A percentile compares a stretch with the other conserved stretches of the same genome.
phyloP scores from a whole-genome alignment of 2,113 vertebrate genomes.

The Fulmarus glacialis region DNA sequence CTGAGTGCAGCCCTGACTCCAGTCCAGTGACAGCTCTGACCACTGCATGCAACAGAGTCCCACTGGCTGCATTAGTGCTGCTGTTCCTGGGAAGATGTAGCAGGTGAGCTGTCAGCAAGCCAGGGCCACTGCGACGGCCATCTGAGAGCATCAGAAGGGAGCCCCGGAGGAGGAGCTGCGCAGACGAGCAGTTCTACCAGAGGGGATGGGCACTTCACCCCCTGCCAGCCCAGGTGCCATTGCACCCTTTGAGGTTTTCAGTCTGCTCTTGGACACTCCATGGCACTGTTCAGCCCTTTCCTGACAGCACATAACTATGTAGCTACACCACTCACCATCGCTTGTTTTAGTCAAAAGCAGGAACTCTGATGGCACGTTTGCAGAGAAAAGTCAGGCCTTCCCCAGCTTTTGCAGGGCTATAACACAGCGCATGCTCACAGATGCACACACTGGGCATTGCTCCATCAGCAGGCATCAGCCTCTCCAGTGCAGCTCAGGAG shows the following conservation, averaged over 20 bases:
- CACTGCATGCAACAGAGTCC: rapidly evolving
- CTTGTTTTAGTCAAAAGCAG: not conserved
- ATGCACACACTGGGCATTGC: rapidly evolving
- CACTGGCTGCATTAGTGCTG: not conserved
- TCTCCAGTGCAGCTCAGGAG: not conserved
- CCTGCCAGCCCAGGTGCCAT: not conserved
- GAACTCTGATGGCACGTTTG: rapidly evolving
- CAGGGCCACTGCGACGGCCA: rapidly evolving
- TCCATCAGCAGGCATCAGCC: not conserved
- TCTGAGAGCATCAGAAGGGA: not conserved
- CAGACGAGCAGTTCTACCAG: not conserved
- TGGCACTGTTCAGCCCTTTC: not conserved
- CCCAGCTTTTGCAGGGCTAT: not conserved
- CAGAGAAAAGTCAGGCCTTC: not conserved
- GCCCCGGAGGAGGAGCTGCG: rapidly evolving
- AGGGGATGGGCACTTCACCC: not conserved
- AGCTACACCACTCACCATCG: not conserved
- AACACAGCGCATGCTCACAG: rapidly evolving
- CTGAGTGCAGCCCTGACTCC: not conserved
- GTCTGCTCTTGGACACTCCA: not conserved
- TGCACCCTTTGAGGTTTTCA: not conserved
- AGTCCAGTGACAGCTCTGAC: not conserved
- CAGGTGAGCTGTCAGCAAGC: not conserved
- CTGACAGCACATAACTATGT: rapidly evolving
- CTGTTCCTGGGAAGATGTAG: not conserved